Evolutionary conservation across 2,888 invertebrate species (phyloP), one percentile per base, ranked within the genome.

Genomic region (Cecidostiba fungosa): DNA sequence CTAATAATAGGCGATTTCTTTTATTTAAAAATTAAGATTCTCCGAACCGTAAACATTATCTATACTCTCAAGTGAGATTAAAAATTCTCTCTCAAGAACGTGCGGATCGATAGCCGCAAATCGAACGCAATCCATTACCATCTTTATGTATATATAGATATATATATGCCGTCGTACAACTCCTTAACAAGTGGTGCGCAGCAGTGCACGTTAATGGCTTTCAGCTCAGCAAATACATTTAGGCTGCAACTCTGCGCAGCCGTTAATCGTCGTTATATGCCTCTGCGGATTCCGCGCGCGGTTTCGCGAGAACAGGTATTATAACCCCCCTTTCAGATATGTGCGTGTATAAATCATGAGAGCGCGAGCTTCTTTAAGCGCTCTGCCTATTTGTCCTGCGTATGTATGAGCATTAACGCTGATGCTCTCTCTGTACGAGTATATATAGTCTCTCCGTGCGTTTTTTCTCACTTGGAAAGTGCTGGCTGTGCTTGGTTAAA

Each of bases 171-270:
- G 62, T 59, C 72, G 39, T 50, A 12, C 74, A 85, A 72, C 78
- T 78, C 80, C 82, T 73, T 82, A 82, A 82, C 85, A 82, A 82
- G 54, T 82, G 72, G 39, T 59, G 70, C 36, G n/a, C 43, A 4
- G 23, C 26, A 39, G 47, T 16, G 26, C 83, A 79, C 85, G 84
- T 84, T 87, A 87, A 88, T 87, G 87, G 87, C 85, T 87, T 87
- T 87, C 84, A 83, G 85, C 87, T 87, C 59, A 50, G 88, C 85
- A 87, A 87, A 88, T 87, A 87, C 87, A 86, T 87, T 87, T 86
- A 85, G 87, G 86, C 82, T 72, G 62, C 76, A 32, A 16, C 66
- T 32, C 66, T 69, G 23, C 62, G 79, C 47, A 73, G n/a, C 82
- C 88, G 85, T 87, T 87, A 87, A 87, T 88, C 86, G 87, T 87